Evolutionary conservation across 2,888 invertebrate genomes (phyloP).

Genomic region (Empis stercorea): DNA sequence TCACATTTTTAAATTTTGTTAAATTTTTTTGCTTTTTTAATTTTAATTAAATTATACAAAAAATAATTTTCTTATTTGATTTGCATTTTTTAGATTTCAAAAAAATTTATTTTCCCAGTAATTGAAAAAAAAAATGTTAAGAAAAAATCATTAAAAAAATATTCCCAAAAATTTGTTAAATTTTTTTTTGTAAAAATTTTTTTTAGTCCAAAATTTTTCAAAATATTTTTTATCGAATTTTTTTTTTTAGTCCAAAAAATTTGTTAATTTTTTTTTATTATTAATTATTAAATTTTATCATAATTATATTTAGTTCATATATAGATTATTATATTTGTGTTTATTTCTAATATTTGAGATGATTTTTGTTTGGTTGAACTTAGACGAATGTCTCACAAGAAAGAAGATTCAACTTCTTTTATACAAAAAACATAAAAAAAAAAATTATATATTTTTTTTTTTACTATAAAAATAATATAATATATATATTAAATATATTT

Average conservation of each 20-base stretch:
- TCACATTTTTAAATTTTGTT: neutral
- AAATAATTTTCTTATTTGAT: neutral
- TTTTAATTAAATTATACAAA: neutral
- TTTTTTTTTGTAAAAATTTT: too few relatives aligned
- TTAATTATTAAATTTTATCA: neutral
- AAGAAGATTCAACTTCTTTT: conserved; percentile 1
- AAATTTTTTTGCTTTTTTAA: neutral
- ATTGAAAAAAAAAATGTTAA: too few relatives aligned
- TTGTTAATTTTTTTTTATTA: neutral
- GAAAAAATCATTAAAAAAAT: too few relatives aligned
- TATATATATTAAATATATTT: too few relatives aligned
- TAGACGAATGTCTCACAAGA: neutral
- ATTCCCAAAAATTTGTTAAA: too few relatives aligned
- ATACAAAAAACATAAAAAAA: neutral
- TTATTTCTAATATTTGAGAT: neutral
- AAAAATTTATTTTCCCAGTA: too few relatives aligned
- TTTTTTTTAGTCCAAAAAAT: neutral
- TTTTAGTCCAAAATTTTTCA: too few relatives aligned
- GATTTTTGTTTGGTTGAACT: neutral
- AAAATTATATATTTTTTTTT: neutral
- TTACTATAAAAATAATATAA: neutral
- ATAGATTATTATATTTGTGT: neutral
- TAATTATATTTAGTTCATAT: neutral
- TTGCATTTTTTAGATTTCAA: too few relatives aligned
- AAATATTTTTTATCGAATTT: too few relatives aligned